phyloP scores from a whole-genome alignment of 2,888 invertebrate species.

The Minunthozetes semirufus region DNA sequence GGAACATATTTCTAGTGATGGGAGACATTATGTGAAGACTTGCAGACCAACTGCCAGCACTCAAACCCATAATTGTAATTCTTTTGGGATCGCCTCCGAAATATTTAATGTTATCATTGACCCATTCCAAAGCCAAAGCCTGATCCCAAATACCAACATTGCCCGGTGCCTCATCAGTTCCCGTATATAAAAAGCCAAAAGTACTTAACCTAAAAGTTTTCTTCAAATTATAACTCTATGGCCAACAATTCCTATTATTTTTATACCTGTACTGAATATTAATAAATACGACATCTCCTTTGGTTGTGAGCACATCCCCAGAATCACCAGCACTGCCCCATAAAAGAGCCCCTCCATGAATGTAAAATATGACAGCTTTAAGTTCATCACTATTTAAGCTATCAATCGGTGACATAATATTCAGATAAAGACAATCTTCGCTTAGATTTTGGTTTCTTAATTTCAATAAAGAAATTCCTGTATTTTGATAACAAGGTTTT shows the following conservation, averaged over 20 bases:
- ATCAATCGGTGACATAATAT: conserved; percentile 29
- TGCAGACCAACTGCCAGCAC: conserved; percentile 31
- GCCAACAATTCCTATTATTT: neutral
- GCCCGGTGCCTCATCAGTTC: conserved; percentile 24
- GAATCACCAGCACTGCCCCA: neutral
- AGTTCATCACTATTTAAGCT: neutral
- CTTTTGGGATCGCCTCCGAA: conserved; percentile 32
- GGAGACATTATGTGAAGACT: conserved; percentile 30
- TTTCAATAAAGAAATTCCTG: neutral
- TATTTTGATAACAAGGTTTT: neutral
- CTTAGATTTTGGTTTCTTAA: neutral
- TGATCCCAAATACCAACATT: conserved; percentile 35
- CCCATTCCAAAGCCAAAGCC: conserved; percentile 31
- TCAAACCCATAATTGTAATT: conserved; percentile 27
- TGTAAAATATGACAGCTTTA: conserved; percentile 20
- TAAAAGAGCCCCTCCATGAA: conserved; percentile 23
- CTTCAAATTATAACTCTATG: neutral
- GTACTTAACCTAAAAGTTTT: neutral
- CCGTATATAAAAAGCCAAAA: conserved; percentile 31
- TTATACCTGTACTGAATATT: conserved; percentile 24
- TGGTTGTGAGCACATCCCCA: conserved; percentile 1
- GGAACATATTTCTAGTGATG: conserved; percentile 1
- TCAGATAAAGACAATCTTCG: conserved; percentile 34
- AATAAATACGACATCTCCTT: conserved; percentile 6
- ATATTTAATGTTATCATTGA: conserved; percentile 29